Percentiles rank a stretch among this genome's conserved stretches.
Conservation (phyloP, 2,888 invertebrate genomes). For the Myopa tessellatipennis region DNA sequence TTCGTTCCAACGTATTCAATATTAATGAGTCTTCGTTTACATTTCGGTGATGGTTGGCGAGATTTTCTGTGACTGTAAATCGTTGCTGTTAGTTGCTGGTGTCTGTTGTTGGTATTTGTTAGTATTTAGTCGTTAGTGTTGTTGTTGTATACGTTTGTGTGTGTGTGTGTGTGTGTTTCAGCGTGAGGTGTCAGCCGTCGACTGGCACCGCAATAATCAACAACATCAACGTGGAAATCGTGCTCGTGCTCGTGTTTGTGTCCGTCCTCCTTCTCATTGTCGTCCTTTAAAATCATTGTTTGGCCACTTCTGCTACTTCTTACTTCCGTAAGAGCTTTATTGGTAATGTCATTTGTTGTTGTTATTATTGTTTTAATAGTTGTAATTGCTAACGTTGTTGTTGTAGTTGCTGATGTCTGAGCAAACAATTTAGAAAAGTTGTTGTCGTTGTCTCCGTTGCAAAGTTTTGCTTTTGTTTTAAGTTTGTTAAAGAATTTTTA, state of each 20-base stretch:
- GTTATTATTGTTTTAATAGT: not conserved
- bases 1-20: slow-evolving; percentile 12
- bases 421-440: slow-evolving; percentile 33
- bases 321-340: not conserved
- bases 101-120: slow-evolving; percentile 1
- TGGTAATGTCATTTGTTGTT: not conserved
- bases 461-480: slow-evolving; percentile 31
- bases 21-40: slow-evolving; percentile 37
- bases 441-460: not conserved
- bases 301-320: not conserved
- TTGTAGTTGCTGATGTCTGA: slow-evolving; percentile 20
- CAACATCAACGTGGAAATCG: slow-evolving; percentile 31
- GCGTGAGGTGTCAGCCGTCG: slow-evolving; percentile 32
- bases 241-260: not conserved
- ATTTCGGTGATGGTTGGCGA: slow-evolving; percentile 29
- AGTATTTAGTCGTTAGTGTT: not conserved
- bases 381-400: not conserved
- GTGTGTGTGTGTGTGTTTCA: slow-evolving; percentile 7
- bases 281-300: slow-evolving; percentile 12
- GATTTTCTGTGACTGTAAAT: slow-evolving; percentile 27
- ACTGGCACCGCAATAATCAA: slow-evolving; percentile 37
- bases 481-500: slow-evolving; percentile 30
- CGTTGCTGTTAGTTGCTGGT: not conserved
- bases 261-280: slow-evolving; percentile 5
- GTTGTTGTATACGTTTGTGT: not conserved